Evolutionary conservation across 1,140 invertebrate genomes (phyloP).

Genomic region (Hermetia illucens): DNA sequence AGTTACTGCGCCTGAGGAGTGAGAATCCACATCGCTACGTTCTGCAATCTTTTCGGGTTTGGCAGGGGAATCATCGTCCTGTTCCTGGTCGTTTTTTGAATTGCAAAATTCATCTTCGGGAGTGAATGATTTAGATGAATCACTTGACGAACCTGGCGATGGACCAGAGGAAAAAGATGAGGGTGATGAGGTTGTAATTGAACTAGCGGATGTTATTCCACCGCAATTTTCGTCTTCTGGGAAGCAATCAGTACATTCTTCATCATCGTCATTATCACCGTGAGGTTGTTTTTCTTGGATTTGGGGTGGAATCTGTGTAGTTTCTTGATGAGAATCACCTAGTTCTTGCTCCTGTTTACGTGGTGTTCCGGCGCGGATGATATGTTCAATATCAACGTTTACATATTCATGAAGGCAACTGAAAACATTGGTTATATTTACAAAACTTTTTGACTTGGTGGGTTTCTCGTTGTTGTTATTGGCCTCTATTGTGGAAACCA

Average conservation of each 20-base stretch:
- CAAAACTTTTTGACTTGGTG: too few relatives aligned
- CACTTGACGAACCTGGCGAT: slow-evolving; percentile 17
- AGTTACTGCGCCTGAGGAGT: too few relatives aligned
- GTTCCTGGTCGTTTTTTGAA: too few relatives aligned
- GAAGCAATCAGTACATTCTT: background rate
- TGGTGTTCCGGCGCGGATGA: too few relatives aligned
- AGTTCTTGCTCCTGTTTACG: background rate
- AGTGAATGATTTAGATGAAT: too few relatives aligned
- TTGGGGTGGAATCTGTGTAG: slow-evolving; percentile 19
- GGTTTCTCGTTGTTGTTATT: too few relatives aligned
- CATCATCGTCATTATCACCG: slow-evolving; percentile 5
- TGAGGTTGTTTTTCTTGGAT: slow-evolving; percentile 12
- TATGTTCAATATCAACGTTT: slow-evolving; percentile 5
- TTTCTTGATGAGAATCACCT: slow-evolving; percentile 10
- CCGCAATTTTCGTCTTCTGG: slow-evolving; percentile 6
- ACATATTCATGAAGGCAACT: slow-evolving; percentile 1
- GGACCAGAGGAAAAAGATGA: slow-evolving; percentile 28
- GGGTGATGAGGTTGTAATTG: slow-evolving; percentile 25
- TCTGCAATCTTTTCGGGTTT: too few relatives aligned
- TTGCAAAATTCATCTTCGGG: background rate
- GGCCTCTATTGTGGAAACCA: too few relatives aligned
- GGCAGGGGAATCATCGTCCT: too few relatives aligned
- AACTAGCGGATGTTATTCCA: slow-evolving; percentile 16
- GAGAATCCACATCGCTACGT: too few relatives aligned
- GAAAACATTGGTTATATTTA: too few relatives aligned